phyloP scores from a whole-genome alignment of 2,113 vertebrate species.

The Amazona vittata region DNA sequence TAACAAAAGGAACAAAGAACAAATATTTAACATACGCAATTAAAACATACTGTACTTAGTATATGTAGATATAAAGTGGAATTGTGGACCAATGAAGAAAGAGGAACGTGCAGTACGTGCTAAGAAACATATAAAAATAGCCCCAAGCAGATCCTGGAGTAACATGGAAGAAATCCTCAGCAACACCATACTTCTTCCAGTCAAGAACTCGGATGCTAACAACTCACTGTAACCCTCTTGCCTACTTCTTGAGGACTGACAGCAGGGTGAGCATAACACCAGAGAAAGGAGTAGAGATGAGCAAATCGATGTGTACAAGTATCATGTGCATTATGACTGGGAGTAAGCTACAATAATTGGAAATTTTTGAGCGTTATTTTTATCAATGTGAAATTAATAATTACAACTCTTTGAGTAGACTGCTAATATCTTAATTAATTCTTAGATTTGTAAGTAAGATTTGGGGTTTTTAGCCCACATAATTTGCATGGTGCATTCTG shows the following conservation, averaged over 20 bases:
- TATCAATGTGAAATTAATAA: background rate
- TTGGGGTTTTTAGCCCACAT: background rate
- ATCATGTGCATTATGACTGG: background rate
- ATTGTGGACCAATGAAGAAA: background rate
- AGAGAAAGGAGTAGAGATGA: background rate
- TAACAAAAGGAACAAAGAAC: slow-evolving; percentile 46
- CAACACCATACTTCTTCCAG: background rate
- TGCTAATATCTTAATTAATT: background rate
- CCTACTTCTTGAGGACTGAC: background rate
- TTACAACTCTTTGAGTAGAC: background rate
- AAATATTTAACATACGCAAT: background rate
- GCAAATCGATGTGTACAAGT: background rate
- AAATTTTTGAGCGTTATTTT: background rate
- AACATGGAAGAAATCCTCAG: background rate
- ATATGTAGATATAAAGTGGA: slow-evolving; percentile 3
- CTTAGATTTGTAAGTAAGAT: background rate
- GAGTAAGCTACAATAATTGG: background rate
- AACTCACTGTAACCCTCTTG: background rate
- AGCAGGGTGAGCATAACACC: background rate
- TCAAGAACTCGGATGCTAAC: background rate
- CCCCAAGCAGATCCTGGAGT: background rate
- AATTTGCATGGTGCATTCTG: background rate
- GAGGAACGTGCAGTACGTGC: slow-evolving; percentile 14
- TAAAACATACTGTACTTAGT: background rate
- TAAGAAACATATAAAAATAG: slow-evolving; percentile 45